A percentile compares a stretch with the other conserved stretches of the same genome.
Conservation (phyloP, 1,140 invertebrate species). For the Magallana gigas region DNA sequence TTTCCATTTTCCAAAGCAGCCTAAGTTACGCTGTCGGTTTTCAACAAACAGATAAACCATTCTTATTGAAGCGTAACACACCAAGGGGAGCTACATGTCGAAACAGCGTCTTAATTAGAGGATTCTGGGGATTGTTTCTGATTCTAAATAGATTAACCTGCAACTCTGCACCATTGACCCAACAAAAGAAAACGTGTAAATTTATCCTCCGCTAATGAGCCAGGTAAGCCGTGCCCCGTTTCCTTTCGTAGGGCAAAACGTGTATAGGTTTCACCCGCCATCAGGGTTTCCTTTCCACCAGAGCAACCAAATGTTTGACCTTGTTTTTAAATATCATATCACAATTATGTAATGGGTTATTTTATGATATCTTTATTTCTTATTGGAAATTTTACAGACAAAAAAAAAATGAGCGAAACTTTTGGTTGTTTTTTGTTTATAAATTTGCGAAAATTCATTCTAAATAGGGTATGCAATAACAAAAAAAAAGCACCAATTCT, state of each 20-base stretch:
- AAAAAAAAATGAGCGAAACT: too few relatives aligned
- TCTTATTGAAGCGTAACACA: slow-evolving; percentile 10
- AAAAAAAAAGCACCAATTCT: too few relatives aligned
- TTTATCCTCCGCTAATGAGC: slow-evolving; percentile 32
- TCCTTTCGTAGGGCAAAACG: slow-evolving; percentile 8
- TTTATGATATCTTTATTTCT: not conserved
- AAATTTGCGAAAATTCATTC: too few relatives aligned
- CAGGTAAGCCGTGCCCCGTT: slow-evolving; percentile 6
- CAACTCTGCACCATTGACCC: slow-evolving; percentile 31
- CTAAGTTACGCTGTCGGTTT: slow-evolving; percentile 24
- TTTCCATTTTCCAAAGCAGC: slow-evolving; percentile 20
- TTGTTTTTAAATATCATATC: slow-evolving; percentile 18
- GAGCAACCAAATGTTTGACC: not conserved
- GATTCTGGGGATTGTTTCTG: slow-evolving; percentile 33
- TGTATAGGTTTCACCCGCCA: slow-evolving; percentile 10
- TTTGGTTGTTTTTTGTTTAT: too few relatives aligned
- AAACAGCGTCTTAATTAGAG: slow-evolving; percentile 18
- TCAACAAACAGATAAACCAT: slow-evolving; percentile 31
- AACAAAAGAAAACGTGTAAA: slow-evolving; percentile 17
- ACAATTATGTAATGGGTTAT: slow-evolving; percentile 30
- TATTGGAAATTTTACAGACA: too few relatives aligned
- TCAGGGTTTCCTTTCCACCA: not conserved
- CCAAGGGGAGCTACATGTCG: not conserved
- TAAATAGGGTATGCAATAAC: too few relatives aligned
- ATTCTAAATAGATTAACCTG: slow-evolving; percentile 35